Evolutionary conservation across 2,113 vertebrate species (phyloP).

Genomic region (Heterotis niloticus): DNA sequence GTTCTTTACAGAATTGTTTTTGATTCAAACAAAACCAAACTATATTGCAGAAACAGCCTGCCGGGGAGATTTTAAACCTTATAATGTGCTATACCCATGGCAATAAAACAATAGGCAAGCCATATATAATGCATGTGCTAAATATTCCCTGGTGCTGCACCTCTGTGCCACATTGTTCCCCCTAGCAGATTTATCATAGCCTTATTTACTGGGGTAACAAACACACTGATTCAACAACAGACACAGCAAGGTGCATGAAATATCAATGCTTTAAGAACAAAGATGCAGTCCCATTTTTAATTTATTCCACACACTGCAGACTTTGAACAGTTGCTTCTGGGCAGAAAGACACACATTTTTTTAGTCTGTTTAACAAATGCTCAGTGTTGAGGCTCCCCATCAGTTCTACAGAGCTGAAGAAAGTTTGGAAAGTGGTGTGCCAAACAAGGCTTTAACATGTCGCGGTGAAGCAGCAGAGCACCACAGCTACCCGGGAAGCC

Average conservation of each 20-base stretch:
- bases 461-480: neutral
- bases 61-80: conserved; percentile 50
- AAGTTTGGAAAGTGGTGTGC: neutral
- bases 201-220: conserved; percentile 45
- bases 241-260: neutral
- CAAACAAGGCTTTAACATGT: neutral
- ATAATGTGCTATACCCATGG: conserved; percentile 53
- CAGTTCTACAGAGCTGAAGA: neutral
- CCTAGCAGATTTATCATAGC: conserved; percentile 64
- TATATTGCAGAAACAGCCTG: conserved; percentile 20
- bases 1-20: neutral
- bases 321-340: neutral
- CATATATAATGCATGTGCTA: conserved; percentile 67
- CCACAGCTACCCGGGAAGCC: neutral
- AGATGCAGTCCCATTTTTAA: conserved; percentile 18
- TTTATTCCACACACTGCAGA: conserved; percentile 5
- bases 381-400: neutral
- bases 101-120: conserved; percentile 62
- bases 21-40: conserved; percentile 6
- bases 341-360: neutral
- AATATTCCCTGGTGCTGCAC: conserved; percentile 63
- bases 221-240: neutral
- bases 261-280: neutral
- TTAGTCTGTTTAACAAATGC: neutral
- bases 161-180: conserved; percentile 64